These are phyloP conservation scores for Mimas tiliae DNA, from an alignment of 2,888 invertebrate genomes.

Conservation along the genomic window DNA sequence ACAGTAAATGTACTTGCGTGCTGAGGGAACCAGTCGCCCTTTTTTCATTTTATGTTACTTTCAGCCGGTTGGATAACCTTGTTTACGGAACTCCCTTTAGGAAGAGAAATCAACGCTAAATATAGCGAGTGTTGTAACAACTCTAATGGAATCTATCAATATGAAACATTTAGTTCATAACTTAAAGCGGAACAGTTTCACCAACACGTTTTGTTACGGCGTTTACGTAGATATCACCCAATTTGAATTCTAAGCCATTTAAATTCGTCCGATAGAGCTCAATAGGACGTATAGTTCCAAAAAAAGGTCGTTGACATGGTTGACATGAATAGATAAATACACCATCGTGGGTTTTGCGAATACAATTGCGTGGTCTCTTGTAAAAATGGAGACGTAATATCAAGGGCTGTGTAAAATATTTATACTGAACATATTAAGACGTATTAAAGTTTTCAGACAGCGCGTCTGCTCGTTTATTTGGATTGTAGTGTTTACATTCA, in stretches of 20 bases:
- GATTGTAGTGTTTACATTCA: constrained; percentile 47
- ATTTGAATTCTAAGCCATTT: constrained; percentile 23
- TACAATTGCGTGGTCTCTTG: neutral
- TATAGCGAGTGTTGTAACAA: constrained; percentile 29
- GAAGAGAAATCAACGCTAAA: constrained; percentile 39
- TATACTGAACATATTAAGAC: constrained; percentile 42
- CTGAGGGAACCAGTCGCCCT: neutral
- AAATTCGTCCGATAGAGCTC: constrained; percentile 8
- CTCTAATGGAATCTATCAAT: constrained; percentile 28
- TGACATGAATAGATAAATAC: constrained; percentile 11
- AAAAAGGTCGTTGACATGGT: constrained; percentile 23
- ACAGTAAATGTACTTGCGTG: neutral
- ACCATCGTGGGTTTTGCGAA: neutral
- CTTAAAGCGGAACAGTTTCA: neutral
- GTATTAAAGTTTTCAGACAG: constrained; percentile 60
- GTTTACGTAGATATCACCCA: constrained; percentile 4
- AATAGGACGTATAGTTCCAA: neutral
- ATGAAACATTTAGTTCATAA: constrained; percentile 2
- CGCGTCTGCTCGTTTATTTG: constrained; percentile 55
- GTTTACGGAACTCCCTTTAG: constrained; percentile 26
- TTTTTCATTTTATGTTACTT: constrained; percentile 9
- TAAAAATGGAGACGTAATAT: neutral
- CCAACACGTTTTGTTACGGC: neutral
- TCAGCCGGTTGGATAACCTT: constrained; percentile 29
- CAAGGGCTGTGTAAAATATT: constrained; percentile 31